These are phyloP conservation scores for Copidosoma aretas DNA, from an alignment of 2,888 invertebrate genomes.

Conservation along the genomic window DNA sequence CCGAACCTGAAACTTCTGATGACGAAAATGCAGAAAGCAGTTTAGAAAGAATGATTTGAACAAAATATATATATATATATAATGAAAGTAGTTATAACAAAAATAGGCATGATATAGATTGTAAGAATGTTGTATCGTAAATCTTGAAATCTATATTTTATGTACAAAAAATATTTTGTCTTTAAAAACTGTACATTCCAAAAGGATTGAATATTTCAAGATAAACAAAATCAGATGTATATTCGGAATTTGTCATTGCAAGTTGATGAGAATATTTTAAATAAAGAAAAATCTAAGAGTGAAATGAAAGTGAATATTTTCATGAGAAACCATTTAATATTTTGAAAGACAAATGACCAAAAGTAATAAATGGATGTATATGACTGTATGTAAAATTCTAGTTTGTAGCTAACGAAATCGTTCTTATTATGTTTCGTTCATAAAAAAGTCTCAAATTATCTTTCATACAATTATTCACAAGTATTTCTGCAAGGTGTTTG, in stretches of 20 bases:
- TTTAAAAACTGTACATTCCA: no score
- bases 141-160: no score
- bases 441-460: no score
- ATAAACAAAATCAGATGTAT: not conserved
- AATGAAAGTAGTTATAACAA: not conserved
- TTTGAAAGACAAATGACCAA: not conserved
- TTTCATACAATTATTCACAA: no score
- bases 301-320: not conserved
- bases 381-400: no score
- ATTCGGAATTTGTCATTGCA: not conserved
- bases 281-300: not conserved
- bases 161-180: no score
- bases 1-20: slow-evolving; percentile 60
- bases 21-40: slow-evolving; percentile 56
- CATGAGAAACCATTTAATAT: not conserved
- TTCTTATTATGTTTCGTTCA: no score
- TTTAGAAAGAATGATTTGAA: slow-evolving; percentile 50
- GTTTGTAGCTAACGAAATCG: no score
- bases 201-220: no score
- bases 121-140: no score
- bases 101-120: not conserved
- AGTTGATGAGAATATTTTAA: not conserved
- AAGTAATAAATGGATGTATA: no score
- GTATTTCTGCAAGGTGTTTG: no score
- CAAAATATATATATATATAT: not conserved